Base-by-base conservation (phyloP, 2,797 vertebrate genomes). In the Acanthiza pusilla region DNA sequence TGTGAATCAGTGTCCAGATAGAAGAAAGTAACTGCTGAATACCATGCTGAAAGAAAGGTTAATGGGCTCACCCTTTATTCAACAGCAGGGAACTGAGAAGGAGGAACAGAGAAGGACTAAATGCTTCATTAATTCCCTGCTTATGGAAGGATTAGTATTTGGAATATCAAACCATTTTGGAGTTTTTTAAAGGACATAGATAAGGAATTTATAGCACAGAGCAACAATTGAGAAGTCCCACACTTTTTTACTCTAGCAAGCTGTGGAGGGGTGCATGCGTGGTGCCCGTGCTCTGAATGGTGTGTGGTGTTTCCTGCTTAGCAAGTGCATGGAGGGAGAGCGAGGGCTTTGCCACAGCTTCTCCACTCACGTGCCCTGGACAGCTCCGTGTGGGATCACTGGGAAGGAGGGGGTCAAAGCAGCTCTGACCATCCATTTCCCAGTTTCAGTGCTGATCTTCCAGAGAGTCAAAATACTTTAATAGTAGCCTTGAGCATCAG, bases 281-380 rank as follows among this genome's bases (percentile, higher is more conserved):
- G 61, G 26, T 73, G 68, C 34, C 34, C 8, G 1, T 23, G 38
- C 71, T 68, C 48, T 21, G 29, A 70, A 36, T 2, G 55, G 50
- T 0, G 0, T 11, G 20, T 2, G 2, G 23, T 30, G 32, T 32
- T 84, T 75, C 43, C 55, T 58, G 79, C 13, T 74, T 18, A 22
- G 58, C 54, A 29, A 65, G 38, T 4, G 42, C 16, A 34, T 17
- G 5, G 0, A 3, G 20, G 54, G n/a, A 72, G 47, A 62, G 43
- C 0, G 0, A 23, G 36, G 61, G 45, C 68, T 91, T 87, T 85
- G 57, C 40, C 50, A 34, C 18, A 34, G 45, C 47, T 65, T 80
- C 62, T 80, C 34, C 36, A 9, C 34, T 61, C 4, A 0, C 11
- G 0, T 30, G 51, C 2, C 47, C 57, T 38, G 50, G 51, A 54